Percentiles rank a stretch among this genome's conserved stretches.
Evolutionary conservation across 2,797 vertebrate genomes (phyloP).

Genomic region (Gallinago solitaria): DNA sequence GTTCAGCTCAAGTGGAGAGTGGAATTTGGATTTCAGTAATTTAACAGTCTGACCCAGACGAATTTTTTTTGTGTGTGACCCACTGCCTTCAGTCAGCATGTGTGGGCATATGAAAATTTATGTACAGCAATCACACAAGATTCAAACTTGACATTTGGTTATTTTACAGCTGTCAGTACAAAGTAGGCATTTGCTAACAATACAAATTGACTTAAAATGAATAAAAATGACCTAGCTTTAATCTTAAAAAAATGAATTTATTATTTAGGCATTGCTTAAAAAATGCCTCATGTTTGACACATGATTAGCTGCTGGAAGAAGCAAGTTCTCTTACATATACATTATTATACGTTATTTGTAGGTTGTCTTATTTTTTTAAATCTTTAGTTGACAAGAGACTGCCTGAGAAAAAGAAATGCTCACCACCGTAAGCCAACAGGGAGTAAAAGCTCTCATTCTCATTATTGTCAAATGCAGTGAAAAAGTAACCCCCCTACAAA

Average conservation of each 20-base stretch:
- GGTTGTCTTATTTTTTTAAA: background rate
- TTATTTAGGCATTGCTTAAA: background rate
- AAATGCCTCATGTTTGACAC: background rate
- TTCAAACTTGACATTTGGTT: background rate
- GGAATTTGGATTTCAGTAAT: background rate
- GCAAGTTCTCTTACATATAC: background rate
- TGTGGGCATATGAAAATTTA: background rate
- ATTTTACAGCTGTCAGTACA: background rate
- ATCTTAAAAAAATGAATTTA: background rate
- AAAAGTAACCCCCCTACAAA: background rate
- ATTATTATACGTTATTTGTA: background rate
- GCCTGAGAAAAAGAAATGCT: background rate
- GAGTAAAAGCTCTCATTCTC: background rate
- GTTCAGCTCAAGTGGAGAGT: background rate
- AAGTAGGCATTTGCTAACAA: background rate
- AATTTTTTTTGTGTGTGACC: background rate
- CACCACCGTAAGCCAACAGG: background rate
- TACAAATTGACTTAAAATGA: background rate
- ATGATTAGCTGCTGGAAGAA: background rate
- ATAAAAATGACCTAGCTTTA: background rate
- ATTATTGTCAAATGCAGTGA: background rate
- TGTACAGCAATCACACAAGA: background rate
- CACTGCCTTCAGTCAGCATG: background rate
- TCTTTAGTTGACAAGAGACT: background rate
- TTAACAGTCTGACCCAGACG: background rate